Percentiles rank a stretch among this genome's conserved stretches.
These are phyloP conservation scores for Chloropsis hardwickii DNA, from an alignment of 2,113 vertebrate genomes.

Conservation along the genomic window DNA sequence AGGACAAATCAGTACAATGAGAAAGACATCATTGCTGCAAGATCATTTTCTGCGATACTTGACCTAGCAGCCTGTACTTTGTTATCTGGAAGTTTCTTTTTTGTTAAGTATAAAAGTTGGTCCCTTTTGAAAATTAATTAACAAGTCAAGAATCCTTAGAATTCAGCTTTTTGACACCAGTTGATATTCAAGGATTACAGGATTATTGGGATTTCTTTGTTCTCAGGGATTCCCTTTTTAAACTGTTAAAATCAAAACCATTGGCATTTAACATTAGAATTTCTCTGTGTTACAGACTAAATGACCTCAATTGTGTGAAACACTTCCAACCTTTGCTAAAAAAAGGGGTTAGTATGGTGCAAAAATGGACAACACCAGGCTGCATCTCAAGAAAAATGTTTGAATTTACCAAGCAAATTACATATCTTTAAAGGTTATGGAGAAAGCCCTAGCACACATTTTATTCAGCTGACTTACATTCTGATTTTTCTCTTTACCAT, in stretches of 20 bases:
- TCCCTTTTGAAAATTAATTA: background rate
- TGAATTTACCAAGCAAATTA: background rate
- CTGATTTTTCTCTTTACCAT: background rate
- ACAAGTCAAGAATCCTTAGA: background rate
- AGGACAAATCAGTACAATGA: background rate
- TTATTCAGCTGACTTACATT: background rate
- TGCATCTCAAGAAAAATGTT: background rate
- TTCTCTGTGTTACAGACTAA: background rate
- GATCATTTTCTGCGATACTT: background rate
- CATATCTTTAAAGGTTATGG: background rate
- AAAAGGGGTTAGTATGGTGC: background rate
- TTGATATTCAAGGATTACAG: background rate
- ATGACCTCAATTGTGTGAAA: background rate
- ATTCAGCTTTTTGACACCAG: background rate
- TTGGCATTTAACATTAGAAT: background rate
- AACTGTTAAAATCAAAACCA: background rate
- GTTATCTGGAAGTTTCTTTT: background rate
- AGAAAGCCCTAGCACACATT: background rate
- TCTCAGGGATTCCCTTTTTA: background rate
- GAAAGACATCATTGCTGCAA: background rate
- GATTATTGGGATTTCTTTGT: background rate
- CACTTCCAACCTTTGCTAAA: background rate
- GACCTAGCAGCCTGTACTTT: background rate
- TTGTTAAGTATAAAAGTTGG: background rate
- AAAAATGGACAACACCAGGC: background rate